Evolutionary conservation across 2,797 vertebrate genomes (phyloP), one percentile per base, ranked within the genome.

Genomic region (Apogon talboti): DNA sequence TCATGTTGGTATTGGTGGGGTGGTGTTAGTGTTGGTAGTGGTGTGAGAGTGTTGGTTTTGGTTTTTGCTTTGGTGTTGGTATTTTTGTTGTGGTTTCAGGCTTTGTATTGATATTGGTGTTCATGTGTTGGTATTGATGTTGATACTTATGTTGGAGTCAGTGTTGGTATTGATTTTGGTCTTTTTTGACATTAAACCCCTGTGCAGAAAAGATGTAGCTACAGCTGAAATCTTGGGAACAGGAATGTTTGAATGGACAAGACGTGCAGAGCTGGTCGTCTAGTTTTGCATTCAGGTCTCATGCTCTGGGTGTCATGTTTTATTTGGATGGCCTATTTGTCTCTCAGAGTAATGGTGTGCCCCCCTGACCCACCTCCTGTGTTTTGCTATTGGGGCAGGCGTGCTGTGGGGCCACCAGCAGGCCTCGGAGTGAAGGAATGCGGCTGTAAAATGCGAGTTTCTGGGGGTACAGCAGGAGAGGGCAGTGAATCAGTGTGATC

Each of bases 401-500:
- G 67, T 69, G 77, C 85, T 50, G 71, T 53, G 24, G 67, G 81
- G 70, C 63, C 61, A 44, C 76, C 42, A 16, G 77, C 77, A 62
- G 73, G 87, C 71, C 84, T 68, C 47, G 14, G 1, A 46, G 58
- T 18, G 67, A 49, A 89, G 84, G 88, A 93, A 93, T 93, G 91
- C 7, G 56, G 75, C 74, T 75, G 71, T 85, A 83, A 90, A 90
- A 67, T 56, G 72, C 40, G 58, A 72, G 76, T 53, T 55, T 77
- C 50, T 65, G 66, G 64, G 77, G 83, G 61, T 86, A 81, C 81
- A 72, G 82, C 71, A 35, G 74, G 83, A 85, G 83, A 87, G 83
- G 64, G 85, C 85, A 80, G 88, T 81, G 85, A 87, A 90, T 91
- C 82, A 86, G 73, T 86, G 83, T 83, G 86, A 86, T 83, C 86